phyloP scores from a whole-genome alignment of 1,140 invertebrate genomes.

The Neodiprion fabricii region DNA sequence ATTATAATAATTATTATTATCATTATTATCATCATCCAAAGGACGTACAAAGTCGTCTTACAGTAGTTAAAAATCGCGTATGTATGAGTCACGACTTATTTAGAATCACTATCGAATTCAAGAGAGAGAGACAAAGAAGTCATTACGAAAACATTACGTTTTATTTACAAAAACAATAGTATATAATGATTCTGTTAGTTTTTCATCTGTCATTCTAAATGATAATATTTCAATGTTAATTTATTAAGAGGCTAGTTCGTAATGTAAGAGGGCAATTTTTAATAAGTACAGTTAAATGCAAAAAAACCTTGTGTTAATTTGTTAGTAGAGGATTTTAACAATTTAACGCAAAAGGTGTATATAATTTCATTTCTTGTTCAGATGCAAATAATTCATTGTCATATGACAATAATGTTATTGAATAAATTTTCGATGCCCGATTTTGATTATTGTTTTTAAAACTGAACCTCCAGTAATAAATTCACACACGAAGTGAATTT shows the following conservation, averaged over 20 bases:
- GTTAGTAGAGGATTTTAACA: no score
- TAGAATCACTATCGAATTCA: background rate
- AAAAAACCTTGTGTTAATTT: constrained; percentile 23
- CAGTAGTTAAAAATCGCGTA: constrained; percentile 34
- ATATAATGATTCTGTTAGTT: background rate
- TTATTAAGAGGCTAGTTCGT: background rate
- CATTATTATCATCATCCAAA: constrained; percentile 27
- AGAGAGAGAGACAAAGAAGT: background rate
- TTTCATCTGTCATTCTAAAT: background rate
- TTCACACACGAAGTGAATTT: no score
- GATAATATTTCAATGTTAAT: background rate
- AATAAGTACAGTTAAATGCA: constrained; percentile 41
- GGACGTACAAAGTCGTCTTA: constrained; percentile 37
- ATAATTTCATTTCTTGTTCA: no score
- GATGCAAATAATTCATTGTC: no score
- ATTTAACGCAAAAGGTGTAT: no score
- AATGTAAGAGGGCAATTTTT: constrained; percentile 23
- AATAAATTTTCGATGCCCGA: no score
- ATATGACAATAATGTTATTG: no score
- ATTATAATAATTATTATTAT: constrained; percentile 23
- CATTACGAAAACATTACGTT: background rate
- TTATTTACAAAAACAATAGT: constrained; percentile 4
- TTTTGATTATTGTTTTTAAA: no score
- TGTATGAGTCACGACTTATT: background rate
- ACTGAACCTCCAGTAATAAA: no score